These are phyloP conservation scores for Lithophane semibrunnea DNA, from an alignment of 2,888 invertebrate species.

Conservation along the genomic window DNA sequence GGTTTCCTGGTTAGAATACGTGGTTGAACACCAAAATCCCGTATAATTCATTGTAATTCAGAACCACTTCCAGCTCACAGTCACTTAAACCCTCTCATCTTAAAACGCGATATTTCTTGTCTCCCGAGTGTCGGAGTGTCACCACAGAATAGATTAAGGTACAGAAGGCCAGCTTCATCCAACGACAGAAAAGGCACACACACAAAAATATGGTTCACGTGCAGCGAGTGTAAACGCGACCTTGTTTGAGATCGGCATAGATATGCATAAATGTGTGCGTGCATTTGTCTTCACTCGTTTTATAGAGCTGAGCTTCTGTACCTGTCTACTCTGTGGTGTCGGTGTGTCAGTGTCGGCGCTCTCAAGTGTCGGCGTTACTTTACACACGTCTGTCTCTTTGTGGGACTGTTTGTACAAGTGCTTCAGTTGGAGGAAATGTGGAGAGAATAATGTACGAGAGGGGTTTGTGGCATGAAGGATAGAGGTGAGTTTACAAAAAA, in stretches of 20 bases:
- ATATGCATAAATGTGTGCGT: not conserved
- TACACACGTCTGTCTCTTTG: slow-evolving; percentile 19
- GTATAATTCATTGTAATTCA: slow-evolving; percentile 16
- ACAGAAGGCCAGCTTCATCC: not conserved
- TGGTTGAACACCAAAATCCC: not conserved
- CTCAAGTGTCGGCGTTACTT: slow-evolving; percentile 27
- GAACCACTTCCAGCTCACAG: slow-evolving; percentile 28
- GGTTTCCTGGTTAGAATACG: too few species aligned
- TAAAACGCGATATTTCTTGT: slow-evolving; percentile 14
- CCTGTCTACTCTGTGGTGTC: not conserved
- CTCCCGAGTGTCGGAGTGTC: not conserved
- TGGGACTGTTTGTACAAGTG: slow-evolving; percentile 26
- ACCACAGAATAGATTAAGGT: not conserved
- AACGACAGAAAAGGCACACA: not conserved
- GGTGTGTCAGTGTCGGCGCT: not conserved
- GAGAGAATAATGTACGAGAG: slow-evolving; percentile 18
- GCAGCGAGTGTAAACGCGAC: not conserved
- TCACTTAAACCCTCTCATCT: slow-evolving; percentile 20
- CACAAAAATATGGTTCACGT: not conserved
- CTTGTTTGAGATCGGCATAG: not conserved
- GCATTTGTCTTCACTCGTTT: not conserved
- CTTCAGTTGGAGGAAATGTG: slow-evolving; percentile 11
- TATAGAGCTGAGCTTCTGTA: not conserved
- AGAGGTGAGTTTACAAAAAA: not conserved
- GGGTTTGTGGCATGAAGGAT: not conserved